A percentile compares a stretch with the other conserved stretches of the same genome.
Evolutionary conservation across 2,888 invertebrate species (phyloP).

Genomic region (Clusia tigrina): DNA sequence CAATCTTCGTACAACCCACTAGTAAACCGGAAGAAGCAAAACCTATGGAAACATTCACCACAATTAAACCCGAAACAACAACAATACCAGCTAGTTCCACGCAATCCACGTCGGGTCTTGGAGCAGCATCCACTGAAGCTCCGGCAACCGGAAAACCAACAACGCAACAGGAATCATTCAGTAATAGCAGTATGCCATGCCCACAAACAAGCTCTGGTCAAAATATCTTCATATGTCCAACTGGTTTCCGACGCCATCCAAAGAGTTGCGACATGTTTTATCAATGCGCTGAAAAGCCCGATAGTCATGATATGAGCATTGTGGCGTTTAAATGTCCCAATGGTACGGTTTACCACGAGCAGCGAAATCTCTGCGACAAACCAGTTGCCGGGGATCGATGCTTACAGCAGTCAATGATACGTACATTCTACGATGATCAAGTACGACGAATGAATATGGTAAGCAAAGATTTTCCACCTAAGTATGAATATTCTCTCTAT

Average conservation of each 20-base stretch:
- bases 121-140: constrained; percentile 26
- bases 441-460: constrained; percentile 51
- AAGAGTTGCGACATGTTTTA: constrained; percentile 85
- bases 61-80: not conserved
- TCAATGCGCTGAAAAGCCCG: constrained; percentile 76
- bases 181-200: constrained; percentile 45
- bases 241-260: constrained; percentile 83
- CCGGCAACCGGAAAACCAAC: constrained; percentile 33
- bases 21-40: constrained; percentile 20
- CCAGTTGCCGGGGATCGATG: constrained; percentile 66
- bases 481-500: no score
- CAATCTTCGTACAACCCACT: not conserved
- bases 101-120: no score
- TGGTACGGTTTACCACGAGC: constrained; percentile 78
- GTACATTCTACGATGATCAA: constrained; percentile 47
- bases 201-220: constrained; percentile 69
- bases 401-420: constrained; percentile 36
- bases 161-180: constrained; percentile 32
- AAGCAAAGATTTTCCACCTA: not conserved
- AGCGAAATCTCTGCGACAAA: constrained; percentile 75
- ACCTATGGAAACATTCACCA: not conserved
- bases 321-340: constrained; percentile 80
- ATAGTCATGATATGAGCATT: constrained; percentile 76
- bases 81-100: no score
- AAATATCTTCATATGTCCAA: constrained; percentile 78